Evolutionary conservation across 2,113 vertebrate species (phyloP), one percentile per base, ranked within the genome.

Genomic region (Apteryx owenii): DNA sequence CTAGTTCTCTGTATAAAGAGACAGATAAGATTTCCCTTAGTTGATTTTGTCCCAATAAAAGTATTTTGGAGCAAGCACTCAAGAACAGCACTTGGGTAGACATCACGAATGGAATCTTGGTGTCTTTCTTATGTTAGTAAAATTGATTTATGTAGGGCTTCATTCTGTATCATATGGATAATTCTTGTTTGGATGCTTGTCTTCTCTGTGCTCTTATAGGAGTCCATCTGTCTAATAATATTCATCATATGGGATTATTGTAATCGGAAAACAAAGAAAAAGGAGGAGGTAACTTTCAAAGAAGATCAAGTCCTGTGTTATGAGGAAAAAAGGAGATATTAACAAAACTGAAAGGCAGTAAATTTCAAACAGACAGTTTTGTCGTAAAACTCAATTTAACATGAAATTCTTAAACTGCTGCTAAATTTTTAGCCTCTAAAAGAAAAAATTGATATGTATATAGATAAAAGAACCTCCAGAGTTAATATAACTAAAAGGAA

Each of bases 121-220:
- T 70, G 9, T 71, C 83, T 80, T 71, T 64, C 36, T 76, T 88
- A 51, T 0, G 0, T 26, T 78, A 10, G 13, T 81, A 71, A 51
- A 48, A 82, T 14, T 40, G 1, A 20, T 60, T 79, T 72, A 40
- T 48, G 25, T 93, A 10, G 17, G 38, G 12, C 11, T 88, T 71
- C 42, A 20, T 69, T 26, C 3, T 64, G 7, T 64, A 11, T 58
- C 3, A 6, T 3, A 4, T 40, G 11, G 3, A 14, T 46, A 8
- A 12, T 71, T 75, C 8, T 80, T 38, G 11, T 53, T 58, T 83
- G 76, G 69, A 51, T 95, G 15, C 48, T 75, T 42, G 19, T 81
- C 36, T 78, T 40, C 29, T 90, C 15, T 1, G 0, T 38, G 33
- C n/a, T 66, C 18, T 21, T 78, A 1, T 5, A 17, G 16, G 5